Base-by-base conservation (phyloP, 2,113 vertebrate genomes). In the Thinocorus orbignyianus region DNA sequence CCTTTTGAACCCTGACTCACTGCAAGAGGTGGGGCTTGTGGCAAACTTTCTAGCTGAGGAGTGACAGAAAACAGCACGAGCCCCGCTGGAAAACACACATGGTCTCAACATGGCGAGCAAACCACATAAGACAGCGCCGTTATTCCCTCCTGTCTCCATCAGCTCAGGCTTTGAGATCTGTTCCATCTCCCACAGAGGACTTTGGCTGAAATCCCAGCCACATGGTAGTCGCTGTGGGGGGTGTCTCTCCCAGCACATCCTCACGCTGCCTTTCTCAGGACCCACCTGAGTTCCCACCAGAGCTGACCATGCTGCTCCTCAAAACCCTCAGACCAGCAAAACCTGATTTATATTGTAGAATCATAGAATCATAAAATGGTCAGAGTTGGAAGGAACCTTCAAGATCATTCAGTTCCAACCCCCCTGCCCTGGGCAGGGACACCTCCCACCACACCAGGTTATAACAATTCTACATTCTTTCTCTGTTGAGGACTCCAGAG, bases 151-250 rank as follows among this genome's bases (percentile, higher is more conserved):
- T 51, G 14, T 31, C 81, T 92, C 57, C n/a, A 44, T 51, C 71
- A 78, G 23, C 49, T 85, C 65, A n/a, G 41, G 48, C 55, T 87
- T 69, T 60, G 73, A 33, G n/a, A 55, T 83, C 86, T 55, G 64
- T 28, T 84, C 62, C 17, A n/a, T 35, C 73, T 90, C 52, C 55
- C 31, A 17, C 19, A 1, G 0, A 79, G 28, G 65, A 33, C 33
- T 72, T 55, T 65, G 66, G 62, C 70, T 1, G 0, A 81, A 91
- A 62, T 81, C 66, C 69, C 89, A 94, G 68, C 51, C 55, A 62
- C 0, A 0, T 0, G 0, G 17, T 4, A 51, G 17, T 49, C 28
- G 1, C 58, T 3, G 2, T 17, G 28, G 49, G 31, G n/a, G 49
- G 14, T 25, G 31, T 62, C 35, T 89, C 25, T 73, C 71, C 66